A percentile compares a stretch with the other conserved stretches of the same genome.
phyloP scores from a whole-genome alignment of 1,140 invertebrate species.

The Ostrea edulis region DNA sequence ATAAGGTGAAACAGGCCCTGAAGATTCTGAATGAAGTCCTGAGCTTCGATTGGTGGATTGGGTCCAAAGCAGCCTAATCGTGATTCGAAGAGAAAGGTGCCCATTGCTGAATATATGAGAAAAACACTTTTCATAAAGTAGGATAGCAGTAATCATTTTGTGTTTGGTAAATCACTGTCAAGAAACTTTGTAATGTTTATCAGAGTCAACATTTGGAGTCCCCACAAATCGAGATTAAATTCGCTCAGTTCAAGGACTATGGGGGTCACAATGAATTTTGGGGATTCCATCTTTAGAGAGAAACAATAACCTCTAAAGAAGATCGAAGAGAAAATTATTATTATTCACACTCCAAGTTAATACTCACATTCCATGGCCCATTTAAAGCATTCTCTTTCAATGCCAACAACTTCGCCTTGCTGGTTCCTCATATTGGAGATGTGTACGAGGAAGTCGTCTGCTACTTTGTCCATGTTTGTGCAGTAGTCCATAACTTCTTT shows the following conservation, averaged over 20 bases:
- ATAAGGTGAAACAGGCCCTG: slow-evolving; percentile 76
- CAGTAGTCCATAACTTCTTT: slow-evolving; percentile 74
- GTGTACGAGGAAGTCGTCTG: slow-evolving; percentile 73
- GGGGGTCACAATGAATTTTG: no score
- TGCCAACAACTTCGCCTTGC: slow-evolving; percentile 64
- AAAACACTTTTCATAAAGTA: not conserved
- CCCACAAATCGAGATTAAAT: no score
- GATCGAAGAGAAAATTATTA: no score
- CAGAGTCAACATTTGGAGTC: no score
- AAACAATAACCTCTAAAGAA: no score
- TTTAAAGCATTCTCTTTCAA: slow-evolving; percentile 78
- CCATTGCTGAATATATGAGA: slow-evolving; percentile 70
- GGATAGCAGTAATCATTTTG: no score
- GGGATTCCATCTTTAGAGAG: no score
- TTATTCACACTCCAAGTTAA: no score
- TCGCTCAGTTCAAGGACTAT: no score
- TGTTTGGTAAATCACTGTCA: no score
- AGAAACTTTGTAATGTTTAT: no score
- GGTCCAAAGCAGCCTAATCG: slow-evolving; percentile 76
- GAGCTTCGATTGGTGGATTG: slow-evolving; percentile 67
- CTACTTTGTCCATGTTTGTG: slow-evolving; percentile 72
- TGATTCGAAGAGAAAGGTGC: slow-evolving; percentile 78
- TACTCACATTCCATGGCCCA: slow-evolving; percentile 79
- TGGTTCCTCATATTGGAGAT: slow-evolving; percentile 51
- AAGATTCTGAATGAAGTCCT: slow-evolving; percentile 76